Percentiles rank a stretch among this genome's conserved stretches.
These are phyloP conservation scores for Prolemur simus DNA, from an alignment of 2,113 vertebrate genomes.

Conservation along the genomic window DNA sequence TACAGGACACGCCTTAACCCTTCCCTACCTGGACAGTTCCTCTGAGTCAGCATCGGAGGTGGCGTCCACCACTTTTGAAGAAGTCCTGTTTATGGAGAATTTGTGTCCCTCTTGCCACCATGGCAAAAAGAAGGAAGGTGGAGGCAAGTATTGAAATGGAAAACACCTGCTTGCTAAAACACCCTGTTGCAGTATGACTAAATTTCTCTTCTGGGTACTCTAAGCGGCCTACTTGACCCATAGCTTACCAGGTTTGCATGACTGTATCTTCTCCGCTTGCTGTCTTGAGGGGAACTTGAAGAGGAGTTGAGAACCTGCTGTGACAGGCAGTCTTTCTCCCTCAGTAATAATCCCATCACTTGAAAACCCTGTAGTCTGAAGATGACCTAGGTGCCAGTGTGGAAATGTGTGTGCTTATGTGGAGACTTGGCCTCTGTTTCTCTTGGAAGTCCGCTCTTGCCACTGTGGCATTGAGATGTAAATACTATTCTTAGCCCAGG, in stretches of 20 bases:
- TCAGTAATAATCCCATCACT: neutral
- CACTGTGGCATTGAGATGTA: neutral
- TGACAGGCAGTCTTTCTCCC: neutral
- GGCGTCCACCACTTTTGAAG: neutral
- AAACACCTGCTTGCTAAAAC: neutral
- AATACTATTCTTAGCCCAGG: neutral
- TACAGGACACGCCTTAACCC: constrained; percentile 78
- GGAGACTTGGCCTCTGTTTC: neutral
- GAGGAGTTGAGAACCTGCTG: neutral
- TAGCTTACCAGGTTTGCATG: neutral
- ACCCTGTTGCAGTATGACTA: neutral
- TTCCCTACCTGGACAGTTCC: constrained; percentile 52
- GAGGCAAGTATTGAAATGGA: too few species aligned
- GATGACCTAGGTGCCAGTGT: neutral
- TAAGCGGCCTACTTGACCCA: neutral
- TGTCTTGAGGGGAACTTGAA: neutral
- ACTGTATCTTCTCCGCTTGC: neutral
- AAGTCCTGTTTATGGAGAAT: neutral
- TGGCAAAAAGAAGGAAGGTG: neutral
- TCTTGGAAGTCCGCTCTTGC: neutral
- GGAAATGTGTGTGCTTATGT: neutral
- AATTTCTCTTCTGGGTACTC: neutral
- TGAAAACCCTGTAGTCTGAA: neutral
- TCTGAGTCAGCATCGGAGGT: neutral
- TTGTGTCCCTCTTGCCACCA: neutral